Base-by-base conservation (phyloP, 2,888 invertebrate genomes). In the Miltochrista miniata region DNA sequence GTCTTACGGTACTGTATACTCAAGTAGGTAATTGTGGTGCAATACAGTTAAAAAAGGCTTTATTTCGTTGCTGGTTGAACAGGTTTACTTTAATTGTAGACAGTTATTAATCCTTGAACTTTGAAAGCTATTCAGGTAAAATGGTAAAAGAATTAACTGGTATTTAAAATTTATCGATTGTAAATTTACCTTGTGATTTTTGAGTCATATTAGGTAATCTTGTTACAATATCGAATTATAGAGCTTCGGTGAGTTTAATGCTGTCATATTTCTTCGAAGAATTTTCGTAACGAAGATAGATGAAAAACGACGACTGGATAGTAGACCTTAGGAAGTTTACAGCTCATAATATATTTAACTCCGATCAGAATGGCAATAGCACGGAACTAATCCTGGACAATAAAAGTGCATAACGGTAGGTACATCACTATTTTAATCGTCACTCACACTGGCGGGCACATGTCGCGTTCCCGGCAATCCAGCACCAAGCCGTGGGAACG, bases 401-500 rank as follows among this genome's bases (percentile, higher is more conserved):
- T 24, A 31, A 31, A 31, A 31, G 11, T 31, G 11, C 31, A 12
- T 34, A 39, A 18, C 47, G 43, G 39, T 44, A 38, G 46, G 38
- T 15, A 37, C 30, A n/a, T 31, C 10, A 12, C 42, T 42, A 34
- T 51, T 31, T 35, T 45, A 41, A 31, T 41, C 45, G 44, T 39
- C 39, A 31, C 31, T 37, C 12, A 15, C 40, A 48, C 37, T 46
- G 52, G 39, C 38, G 12, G 33, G 30, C 47, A 48, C 40, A 52
- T 48, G 51, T 38, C 47, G 41, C 18, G 48, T 33, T 45, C 33
- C 37, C 35, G 37, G 38, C 37, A 42, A 12, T 24, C 2, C 18
- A 24, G 18, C 18, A 5, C 18, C 18, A 24, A 24, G 34, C 51
- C 70, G 68, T 68, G 68, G 68, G 68, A 68, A 68, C 68, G 57